Evolutionary conservation across 2,888 invertebrate species (phyloP).

Genomic region (Cantharis rustica): DNA sequence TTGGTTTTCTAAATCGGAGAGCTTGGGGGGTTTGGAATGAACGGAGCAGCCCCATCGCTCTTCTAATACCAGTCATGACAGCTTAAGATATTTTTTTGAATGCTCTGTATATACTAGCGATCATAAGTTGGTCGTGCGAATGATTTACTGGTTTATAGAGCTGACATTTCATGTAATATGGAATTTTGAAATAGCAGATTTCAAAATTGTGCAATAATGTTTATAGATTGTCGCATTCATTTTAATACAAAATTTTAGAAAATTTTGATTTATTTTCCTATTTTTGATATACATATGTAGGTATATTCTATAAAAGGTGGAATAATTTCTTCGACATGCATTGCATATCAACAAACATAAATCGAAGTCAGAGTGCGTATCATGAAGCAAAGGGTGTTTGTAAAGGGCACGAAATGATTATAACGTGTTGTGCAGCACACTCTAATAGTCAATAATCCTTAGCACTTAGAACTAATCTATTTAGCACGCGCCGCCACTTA

Average conservation of each 20-base stretch:
- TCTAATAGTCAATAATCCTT: slow-evolving; percentile 34
- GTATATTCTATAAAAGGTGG: neutral
- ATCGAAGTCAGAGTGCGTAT: slow-evolving; percentile 25
- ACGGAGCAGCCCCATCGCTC: too few relatives aligned
- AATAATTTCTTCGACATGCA: neutral
- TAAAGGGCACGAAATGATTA: slow-evolving; percentile 32
- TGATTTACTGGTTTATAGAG: too few relatives aligned
- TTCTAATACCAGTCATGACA: too few relatives aligned
- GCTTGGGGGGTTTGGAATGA: too few relatives aligned
- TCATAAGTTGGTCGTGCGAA: too few relatives aligned
- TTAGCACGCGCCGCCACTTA: slow-evolving; percentile 37
- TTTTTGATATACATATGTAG: neutral
- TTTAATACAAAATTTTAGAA: neutral
- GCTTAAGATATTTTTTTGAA: too few relatives aligned
- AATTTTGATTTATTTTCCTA: neutral
- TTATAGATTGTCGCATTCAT: neutral
- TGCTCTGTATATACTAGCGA: too few relatives aligned
- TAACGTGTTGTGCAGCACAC: slow-evolving; percentile 31
- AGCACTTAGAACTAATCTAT: slow-evolving; percentile 37
- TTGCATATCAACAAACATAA: slow-evolving; percentile 17
- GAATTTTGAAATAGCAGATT: too few relatives aligned
- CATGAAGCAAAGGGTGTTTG: slow-evolving; percentile 29
- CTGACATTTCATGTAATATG: too few relatives aligned
- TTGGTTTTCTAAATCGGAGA: too few relatives aligned
- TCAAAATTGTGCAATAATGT: neutral